Percentiles rank a stretch among this genome's conserved stretches.
Conservation (phyloP, 2,888 invertebrate genomes). For the Lasioglossum marginatum region DNA sequence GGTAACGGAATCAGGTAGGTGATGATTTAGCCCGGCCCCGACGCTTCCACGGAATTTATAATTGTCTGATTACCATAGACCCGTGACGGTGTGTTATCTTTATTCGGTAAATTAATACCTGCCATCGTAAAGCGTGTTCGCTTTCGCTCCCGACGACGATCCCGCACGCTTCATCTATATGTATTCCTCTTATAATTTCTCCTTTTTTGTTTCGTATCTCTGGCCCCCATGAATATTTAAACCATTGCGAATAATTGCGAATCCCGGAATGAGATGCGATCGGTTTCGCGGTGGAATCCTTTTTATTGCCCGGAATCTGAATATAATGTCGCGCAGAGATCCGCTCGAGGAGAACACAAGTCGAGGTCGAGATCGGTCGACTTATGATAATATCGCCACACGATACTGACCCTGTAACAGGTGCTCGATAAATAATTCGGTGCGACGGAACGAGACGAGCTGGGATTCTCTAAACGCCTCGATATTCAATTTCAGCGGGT, state of each 20-base stretch:
- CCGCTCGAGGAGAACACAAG: neutral
- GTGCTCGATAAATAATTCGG: constrained; percentile 49
- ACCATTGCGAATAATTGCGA: neutral
- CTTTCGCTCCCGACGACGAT: constrained; percentile 21
- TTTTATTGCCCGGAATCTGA: neutral
- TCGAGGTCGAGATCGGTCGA: constrained; percentile 38
- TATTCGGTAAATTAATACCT: constrained; percentile 59
- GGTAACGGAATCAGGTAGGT: constrained; percentile 42
- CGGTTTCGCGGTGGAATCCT: neutral
- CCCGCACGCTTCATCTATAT: neutral
- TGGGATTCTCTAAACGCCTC: constrained; percentile 4
- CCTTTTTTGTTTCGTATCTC: neutral
- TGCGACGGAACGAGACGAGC: constrained; percentile 11
- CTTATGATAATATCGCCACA: constrained; percentile 35
- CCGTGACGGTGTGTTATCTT: constrained; percentile 42
- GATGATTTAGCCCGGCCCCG: constrained; percentile 38
- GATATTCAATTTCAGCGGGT: neutral
- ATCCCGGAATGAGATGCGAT: constrained; percentile 19
- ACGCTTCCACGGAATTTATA: constrained; percentile 40
- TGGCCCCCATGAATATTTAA: constrained; percentile 50
- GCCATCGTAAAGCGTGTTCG: constrained; percentile 31
- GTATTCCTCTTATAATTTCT: neutral
- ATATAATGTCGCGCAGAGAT: constrained; percentile 16
- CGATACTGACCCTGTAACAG: constrained; percentile 29
- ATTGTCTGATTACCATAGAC: constrained; percentile 58